Percentiles rank a stretch among this genome's conserved stretches.
Evolutionary conservation across 1,140 invertebrate species (phyloP).

Genomic region (Berghia stephanieae): DNA sequence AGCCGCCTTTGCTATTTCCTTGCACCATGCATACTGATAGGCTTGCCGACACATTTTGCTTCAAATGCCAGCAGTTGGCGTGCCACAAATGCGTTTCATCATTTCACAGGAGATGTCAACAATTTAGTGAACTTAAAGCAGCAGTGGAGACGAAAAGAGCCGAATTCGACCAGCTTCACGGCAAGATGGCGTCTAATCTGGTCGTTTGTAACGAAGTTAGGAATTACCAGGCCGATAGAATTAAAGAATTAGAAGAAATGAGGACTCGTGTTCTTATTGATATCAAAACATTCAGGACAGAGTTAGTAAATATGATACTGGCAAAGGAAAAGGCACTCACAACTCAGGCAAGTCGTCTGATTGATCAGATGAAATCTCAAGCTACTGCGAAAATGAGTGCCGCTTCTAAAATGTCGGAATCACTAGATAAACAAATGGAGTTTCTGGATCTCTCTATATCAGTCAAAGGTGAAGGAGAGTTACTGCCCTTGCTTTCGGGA

Average conservation of each 20-base stretch:
- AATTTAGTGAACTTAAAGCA: conserved; percentile 12
- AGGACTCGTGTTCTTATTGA: conserved; percentile 8
- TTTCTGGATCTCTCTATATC: conserved; percentile 33
- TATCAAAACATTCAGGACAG: conserved; percentile 18
- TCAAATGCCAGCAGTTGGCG: conserved; percentile 26
- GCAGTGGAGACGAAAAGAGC: conserved; percentile 20
- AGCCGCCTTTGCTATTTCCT: conserved; percentile 7
- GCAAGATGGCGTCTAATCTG: conserved; percentile 15
- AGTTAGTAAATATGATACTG: conserved; percentile 17
- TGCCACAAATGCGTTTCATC: conserved; percentile 36
- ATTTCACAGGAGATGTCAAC: conserved; percentile 32
- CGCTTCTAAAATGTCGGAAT: not conserved
- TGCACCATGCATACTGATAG: conserved; percentile 26
- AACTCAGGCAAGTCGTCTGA: conserved; percentile 11
- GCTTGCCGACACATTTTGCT: conserved; percentile 30
- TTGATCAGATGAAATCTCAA: conserved; percentile 2
- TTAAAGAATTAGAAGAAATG: conserved; percentile 22
- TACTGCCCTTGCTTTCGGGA: not conserved
- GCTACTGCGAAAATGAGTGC: not conserved
- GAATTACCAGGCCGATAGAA: not conserved
- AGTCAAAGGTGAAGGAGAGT: conserved; percentile 24
- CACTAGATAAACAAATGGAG: conserved; percentile 20
- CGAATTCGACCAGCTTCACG: conserved; percentile 24
- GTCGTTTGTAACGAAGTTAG: not conserved
- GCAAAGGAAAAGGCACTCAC: conserved; percentile 29